phyloP scores from a whole-genome alignment of 2,113 vertebrate genomes.

The Clupea harengus region DNA sequence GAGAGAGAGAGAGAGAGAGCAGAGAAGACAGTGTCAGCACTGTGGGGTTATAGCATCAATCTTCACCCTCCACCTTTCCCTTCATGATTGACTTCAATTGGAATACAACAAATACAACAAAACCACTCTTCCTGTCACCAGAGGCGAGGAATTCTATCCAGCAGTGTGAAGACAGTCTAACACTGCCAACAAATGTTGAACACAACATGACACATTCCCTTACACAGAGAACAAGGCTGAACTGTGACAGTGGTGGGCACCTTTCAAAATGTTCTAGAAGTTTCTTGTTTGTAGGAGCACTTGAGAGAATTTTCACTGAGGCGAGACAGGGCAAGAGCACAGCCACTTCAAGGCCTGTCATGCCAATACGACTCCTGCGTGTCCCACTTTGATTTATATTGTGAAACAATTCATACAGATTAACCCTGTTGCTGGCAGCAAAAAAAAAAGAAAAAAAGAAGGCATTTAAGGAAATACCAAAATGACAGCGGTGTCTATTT shows the following conservation, averaged over 20 bases:
- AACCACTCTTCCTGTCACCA: background rate
- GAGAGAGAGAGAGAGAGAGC: background rate
- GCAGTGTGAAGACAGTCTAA: background rate
- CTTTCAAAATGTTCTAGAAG: background rate
- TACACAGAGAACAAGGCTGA: background rate
- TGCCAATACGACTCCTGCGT: background rate
- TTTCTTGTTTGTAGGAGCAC: background rate
- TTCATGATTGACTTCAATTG: background rate
- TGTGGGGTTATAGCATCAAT: background rate
- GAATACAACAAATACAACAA: background rate
- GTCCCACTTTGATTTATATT: background rate
- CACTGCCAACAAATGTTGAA: background rate
- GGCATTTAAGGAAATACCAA: background rate
- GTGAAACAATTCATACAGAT: background rate
- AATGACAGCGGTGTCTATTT: background rate
- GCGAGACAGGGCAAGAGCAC: background rate
- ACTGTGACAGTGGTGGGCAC: background rate
- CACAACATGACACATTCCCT: background rate
- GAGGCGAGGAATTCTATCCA: background rate
- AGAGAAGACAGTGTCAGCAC: slow-evolving; percentile 7
- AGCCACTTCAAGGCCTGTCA: background rate
- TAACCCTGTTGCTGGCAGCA: background rate
- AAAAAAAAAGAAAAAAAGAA: background rate
- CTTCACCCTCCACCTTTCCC: background rate
- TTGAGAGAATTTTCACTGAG: background rate